phyloP scores from a whole-genome alignment of 2,888 invertebrate species.

The Tipula confusa region DNA sequence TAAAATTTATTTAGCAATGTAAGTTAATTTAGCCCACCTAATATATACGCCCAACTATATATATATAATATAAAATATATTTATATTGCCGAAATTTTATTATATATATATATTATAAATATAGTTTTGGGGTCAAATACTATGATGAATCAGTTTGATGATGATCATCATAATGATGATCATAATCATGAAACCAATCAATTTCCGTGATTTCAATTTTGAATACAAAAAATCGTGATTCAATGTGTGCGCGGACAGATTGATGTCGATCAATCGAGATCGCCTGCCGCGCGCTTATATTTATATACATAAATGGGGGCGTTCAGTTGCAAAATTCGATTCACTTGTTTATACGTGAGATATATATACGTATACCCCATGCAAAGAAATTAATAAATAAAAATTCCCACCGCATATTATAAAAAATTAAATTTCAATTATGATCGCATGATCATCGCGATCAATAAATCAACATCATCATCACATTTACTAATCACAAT shows the following conservation, averaged over 20 bases:
- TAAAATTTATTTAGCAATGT: not conserved
- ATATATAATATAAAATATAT: no score
- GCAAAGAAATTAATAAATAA: slow-evolving; percentile 20
- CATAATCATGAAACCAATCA: slow-evolving; percentile 1
- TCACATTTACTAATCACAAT: slow-evolving; percentile 4
- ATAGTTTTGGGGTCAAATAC: slow-evolving; percentile 4
- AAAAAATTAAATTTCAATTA: slow-evolving; percentile 12
- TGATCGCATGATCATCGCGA: slow-evolving; percentile 20
- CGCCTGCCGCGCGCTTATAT: not conserved
- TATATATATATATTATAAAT: not conserved
- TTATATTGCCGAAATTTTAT: not conserved
- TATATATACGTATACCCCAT: not conserved
- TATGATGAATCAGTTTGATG: not conserved
- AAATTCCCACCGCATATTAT: slow-evolving; percentile 15
- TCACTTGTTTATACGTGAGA: slow-evolving; percentile 26
- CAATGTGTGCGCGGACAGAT: slow-evolving; percentile 27
- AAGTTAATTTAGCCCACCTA: not conserved
- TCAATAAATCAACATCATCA: slow-evolving; percentile 25
- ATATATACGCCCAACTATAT: not conserved
- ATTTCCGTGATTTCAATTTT: slow-evolving; percentile 7
- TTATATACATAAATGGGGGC: not conserved
- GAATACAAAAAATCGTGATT: slow-evolving; percentile 8
- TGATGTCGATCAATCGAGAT: slow-evolving; percentile 27
- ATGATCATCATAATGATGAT: not conserved
- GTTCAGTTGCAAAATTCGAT: slow-evolving; percentile 29